phyloP scores from a whole-genome alignment of 1,140 invertebrate genomes.

The Batillaria attramentaria region DNA sequence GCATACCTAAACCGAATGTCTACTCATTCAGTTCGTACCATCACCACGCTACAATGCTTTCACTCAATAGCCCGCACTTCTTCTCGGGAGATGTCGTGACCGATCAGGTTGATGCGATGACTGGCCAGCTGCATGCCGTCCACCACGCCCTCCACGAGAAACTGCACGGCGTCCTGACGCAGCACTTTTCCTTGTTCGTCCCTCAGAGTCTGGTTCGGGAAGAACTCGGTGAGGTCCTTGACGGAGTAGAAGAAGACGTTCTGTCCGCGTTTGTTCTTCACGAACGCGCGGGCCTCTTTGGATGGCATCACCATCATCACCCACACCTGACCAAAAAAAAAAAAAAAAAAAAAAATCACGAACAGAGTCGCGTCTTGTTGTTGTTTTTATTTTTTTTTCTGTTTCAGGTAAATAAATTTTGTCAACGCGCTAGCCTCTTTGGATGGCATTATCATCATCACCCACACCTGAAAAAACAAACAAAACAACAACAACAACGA shows the following conservation, averaged over 20 bases:
- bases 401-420: too few relatives aligned
- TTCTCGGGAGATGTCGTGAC: too few relatives aligned
- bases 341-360: too few relatives aligned
- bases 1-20: too few relatives aligned
- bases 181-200: background rate
- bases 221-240: background rate
- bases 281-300: background rate
- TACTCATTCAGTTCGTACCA: too few relatives aligned
- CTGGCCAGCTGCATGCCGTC: slow-evolving; percentile 29
- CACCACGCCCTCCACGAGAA: slow-evolving; percentile 16
- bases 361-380: too few relatives aligned
- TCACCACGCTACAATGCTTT: too few relatives aligned
- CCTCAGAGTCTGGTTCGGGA: background rate
- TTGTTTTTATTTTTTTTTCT: too few relatives aligned
- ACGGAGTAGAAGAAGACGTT: slow-evolving; percentile 15
- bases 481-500: background rate
- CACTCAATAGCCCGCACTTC: too few relatives aligned
- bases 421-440: too few relatives aligned
- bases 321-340: too few relatives aligned
- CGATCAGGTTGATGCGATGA: slow-evolving; percentile 25
- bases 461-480: slow-evolving; percentile 3
- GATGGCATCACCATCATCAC: too few relatives aligned
- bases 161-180: slow-evolving; percentile 17
- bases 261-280: background rate
- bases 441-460: slow-evolving; percentile 14